Base-by-base conservation (phyloP, 2,113 vertebrate genomes). In the Himantopus leucocephalus region DNA sequence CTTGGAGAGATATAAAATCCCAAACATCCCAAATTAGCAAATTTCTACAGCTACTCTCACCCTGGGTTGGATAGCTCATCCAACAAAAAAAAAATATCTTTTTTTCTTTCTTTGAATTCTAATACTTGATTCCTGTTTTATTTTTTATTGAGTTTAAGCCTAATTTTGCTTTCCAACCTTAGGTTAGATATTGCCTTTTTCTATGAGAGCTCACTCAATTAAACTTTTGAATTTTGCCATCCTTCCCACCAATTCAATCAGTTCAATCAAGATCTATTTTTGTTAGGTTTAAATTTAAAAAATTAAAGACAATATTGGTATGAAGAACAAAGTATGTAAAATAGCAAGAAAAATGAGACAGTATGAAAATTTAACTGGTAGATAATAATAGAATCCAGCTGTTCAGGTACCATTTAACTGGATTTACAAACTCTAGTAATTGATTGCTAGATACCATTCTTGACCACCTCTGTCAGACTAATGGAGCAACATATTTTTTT, bases 241-340 rank as follows among this genome's bases (percentile, higher is more conserved):
- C 26, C 13, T 75, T 73, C 10, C 35, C 16, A 6, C 20, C 9
- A 83, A 50, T 43, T 84, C 32, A 80, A 5, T 90, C 50, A 35
- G 8, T 45, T 77, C 29, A 94, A 35, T 74, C 39, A 75, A 58
- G 9, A 53, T 11, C 9, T 78, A 21, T 29, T 85, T 83, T 64
- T 70, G 5, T 68, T 63, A 55, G 9, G 15, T 34, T 62, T 78
- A 89, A 82, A 87, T 39, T 58, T 2, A 24, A 52, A 22, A 41
- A 32, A 13, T 2, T 59, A 60, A n/a, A 76, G 30, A 39, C 0
- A 0, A 39, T 30, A 34, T 22, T 34, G 19, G 1, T 45, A 23
- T 10, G 19, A 73, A 63, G 11, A 93, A 21, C 1, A 55, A 86
- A 53, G 6, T 41, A 23, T 5, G 2, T 59, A 14, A 47, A 67